These are phyloP conservation scores for Allygus modestus DNA, from an alignment of 2,888 invertebrate genomes.

Conservation along the genomic window DNA sequence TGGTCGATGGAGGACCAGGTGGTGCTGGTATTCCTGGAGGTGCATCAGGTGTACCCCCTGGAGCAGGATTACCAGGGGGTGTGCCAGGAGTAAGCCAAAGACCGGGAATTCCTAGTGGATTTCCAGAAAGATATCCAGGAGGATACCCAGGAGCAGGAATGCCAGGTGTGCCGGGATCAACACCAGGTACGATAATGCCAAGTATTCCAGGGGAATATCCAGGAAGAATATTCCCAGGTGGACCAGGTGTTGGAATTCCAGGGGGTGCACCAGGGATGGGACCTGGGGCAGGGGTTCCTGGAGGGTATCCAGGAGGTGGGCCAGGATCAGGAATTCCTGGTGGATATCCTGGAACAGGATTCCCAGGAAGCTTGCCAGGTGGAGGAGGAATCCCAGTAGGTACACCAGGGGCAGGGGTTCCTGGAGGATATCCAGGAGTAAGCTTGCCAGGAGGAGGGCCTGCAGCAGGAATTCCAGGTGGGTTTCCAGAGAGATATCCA, in stretches of 20 bases:
- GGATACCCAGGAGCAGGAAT: slow-evolving; percentile 62
- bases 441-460: slow-evolving; percentile 46
- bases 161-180: slow-evolving; percentile 49
- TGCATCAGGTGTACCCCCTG: background rate
- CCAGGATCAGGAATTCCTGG: slow-evolving; percentile 61
- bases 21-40: slow-evolving; percentile 16
- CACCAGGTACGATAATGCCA: slow-evolving; percentile 64
- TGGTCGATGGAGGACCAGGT: background rate
- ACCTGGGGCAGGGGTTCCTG: slow-evolving; percentile 31
- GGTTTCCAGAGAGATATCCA: slow-evolving; percentile 64
- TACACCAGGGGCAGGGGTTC: slow-evolving; percentile 62
- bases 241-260: slow-evolving; percentile 16
- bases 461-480: slow-evolving; percentile 55
- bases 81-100: slow-evolving; percentile 44
- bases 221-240: slow-evolving; percentile 64
- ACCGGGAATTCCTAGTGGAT: slow-evolving; percentile 63
- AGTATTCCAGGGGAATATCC: slow-evolving; percentile 56
- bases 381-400: slow-evolving; percentile 66
- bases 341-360: slow-evolving; percentile 62
- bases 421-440: slow-evolving; percentile 66
- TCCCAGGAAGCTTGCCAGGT: slow-evolving; percentile 66
- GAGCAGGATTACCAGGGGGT: slow-evolving; percentile 18
- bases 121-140: slow-evolving; percentile 54
- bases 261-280: slow-evolving; percentile 55
- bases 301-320: slow-evolving; percentile 61